These are phyloP conservation scores for Pomacea maculata DNA, from an alignment of 1,140 invertebrate genomes.

Conservation along the genomic window DNA sequence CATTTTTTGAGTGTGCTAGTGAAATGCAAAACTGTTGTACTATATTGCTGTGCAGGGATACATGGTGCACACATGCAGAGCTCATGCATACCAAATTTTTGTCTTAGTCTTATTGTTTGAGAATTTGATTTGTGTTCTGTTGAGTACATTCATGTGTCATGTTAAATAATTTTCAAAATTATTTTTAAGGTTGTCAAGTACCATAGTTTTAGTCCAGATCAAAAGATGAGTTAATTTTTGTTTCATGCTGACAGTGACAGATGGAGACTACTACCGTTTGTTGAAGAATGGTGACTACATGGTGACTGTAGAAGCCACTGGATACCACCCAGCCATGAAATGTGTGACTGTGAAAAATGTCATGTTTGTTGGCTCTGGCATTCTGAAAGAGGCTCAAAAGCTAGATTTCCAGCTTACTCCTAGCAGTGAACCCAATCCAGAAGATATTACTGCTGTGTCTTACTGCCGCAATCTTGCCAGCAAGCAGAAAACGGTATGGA, in stretches of 20 bases:
- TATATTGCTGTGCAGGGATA: background rate
- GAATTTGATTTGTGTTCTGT: background rate
- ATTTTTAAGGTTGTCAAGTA: background rate
- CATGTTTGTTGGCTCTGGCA: slow-evolving; percentile 23
- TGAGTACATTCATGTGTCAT: too few relatives aligned
- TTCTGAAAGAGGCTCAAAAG: slow-evolving; percentile 3
- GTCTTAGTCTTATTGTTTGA: background rate
- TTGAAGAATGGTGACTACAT: slow-evolving; percentile 85
- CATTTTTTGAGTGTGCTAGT: background rate
- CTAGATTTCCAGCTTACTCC: slow-evolving; percentile 28
- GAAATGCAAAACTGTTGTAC: background rate
- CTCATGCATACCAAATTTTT: background rate
- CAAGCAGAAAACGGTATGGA: background rate
- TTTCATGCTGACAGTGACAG: slow-evolving; percentile 40
- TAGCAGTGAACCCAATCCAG: background rate
- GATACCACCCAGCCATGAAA: slow-evolving; percentile 32
- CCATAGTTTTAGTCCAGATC: background rate
- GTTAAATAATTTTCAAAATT: background rate
- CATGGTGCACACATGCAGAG: background rate
- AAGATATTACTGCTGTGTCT: background rate
- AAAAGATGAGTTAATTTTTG: background rate
- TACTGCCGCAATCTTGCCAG: slow-evolving; percentile 4
- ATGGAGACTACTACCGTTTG: slow-evolving; percentile 93
- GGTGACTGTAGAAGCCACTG: slow-evolving; percentile 37
- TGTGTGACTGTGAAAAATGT: slow-evolving; percentile 41